Conservation (phyloP, 1,140 invertebrate genomes). For the Polypedilum pembai region DNA sequence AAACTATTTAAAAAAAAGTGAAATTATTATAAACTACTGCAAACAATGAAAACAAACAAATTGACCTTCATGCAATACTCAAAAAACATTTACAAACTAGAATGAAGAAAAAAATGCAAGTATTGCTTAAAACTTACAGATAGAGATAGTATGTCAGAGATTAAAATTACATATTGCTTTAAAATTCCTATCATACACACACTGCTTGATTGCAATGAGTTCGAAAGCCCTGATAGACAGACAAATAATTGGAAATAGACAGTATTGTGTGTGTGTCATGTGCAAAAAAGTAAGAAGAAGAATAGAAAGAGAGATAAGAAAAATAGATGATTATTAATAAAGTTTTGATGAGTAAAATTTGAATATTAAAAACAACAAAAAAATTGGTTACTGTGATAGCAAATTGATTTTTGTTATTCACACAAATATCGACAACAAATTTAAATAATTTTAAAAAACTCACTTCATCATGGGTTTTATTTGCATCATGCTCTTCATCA, state of each 20-base stretch:
- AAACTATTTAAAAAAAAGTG: not conserved
- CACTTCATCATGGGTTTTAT: conserved; percentile 61
- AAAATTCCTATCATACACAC: conserved; percentile 17
- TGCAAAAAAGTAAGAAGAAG: not conserved
- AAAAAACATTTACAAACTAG: not conserved
- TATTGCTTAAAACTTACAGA: not conserved
- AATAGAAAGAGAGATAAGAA: not conserved
- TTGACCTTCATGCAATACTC: not conserved
- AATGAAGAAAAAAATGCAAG: not conserved
- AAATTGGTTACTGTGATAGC: not conserved
- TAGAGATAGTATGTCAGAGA: not conserved
- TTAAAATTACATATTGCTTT: not conserved
- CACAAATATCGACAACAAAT: not conserved
- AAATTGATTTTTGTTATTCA: not conserved
- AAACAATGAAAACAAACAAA: not conserved
- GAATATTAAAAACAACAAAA: not conserved
- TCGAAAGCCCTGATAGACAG: conserved; percentile 15
- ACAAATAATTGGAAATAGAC: not conserved
- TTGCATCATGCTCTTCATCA: conserved; percentile 62
- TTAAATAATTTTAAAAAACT: conserved; percentile 27
- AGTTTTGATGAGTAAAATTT: not conserved
- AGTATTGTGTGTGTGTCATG: conserved; percentile 5
- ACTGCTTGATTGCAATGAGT: conserved; percentile 25
- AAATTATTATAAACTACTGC: not conserved
- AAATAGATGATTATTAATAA: not conserved